Evolutionary conservation across 2,888 invertebrate genomes (phyloP), one percentile per base, ranked within the genome.

Genomic region (Tetropium fuscum): DNA sequence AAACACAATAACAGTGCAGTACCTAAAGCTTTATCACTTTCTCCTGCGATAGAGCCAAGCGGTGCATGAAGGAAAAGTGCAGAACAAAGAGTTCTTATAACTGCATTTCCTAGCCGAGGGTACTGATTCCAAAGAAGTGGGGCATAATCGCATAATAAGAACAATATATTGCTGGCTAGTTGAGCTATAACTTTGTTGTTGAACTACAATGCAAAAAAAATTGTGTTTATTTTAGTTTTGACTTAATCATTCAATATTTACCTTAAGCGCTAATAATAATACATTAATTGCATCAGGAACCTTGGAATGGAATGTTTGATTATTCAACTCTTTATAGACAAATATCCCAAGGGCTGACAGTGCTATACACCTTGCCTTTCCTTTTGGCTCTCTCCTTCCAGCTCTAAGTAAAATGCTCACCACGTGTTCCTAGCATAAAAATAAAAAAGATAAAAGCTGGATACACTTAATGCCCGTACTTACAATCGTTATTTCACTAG

Each of bases 371-470:
- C 97, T 88, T 18, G 96, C 96, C 74, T 90, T 87, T 11, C 91
- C 94, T 49, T 93, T 91, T 58, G 95, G 94, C 83, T 97, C 97
- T 43, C 92, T 87, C 56, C 94, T 90, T 18, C 96, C 95, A 73
- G 94, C 92, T 74, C 93, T 89, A 69, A 97, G 84, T 54, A 97
- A 86, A 72, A 96, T 93, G 78, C 91, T 91, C 34, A 97, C 86
- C 51, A 96, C 90, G 78, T 94, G 93, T 81, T 97, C 95, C 92
- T 93, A 34, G 53, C 67, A 59, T 15, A 43, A 48, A 54, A 53
- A 44, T 11, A 34, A 47, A 34, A n/a, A 41, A 43, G 5, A 5
- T 30, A 11, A 49, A 22, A 47, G 13, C 8, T 25, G 3, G 8
- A 32, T 30, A 8, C 15, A 20, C 36, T 60, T 13, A n/a, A n/a